These are phyloP conservation scores for Eurystomus glaucurus DNA, from an alignment of 2,797 vertebrate species.

Conservation along the genomic window DNA sequence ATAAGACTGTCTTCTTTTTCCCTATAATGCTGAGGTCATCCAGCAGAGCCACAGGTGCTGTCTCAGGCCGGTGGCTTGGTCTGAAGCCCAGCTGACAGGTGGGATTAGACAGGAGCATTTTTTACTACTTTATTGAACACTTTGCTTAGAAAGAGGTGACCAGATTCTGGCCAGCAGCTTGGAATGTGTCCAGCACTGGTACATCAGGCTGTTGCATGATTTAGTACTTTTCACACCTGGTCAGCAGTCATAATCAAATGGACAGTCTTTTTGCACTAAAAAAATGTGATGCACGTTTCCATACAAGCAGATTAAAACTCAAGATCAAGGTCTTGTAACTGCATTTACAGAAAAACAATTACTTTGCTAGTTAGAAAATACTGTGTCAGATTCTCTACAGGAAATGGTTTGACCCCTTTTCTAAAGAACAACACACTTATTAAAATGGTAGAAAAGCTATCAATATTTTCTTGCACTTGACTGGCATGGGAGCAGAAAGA, in stretches of 20 bases:
- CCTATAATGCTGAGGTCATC: neutral
- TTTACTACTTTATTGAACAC: neutral
- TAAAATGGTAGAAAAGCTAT: neutral
- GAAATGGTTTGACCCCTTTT: neutral
- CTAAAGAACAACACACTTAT: neutral
- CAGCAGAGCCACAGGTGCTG: neutral
- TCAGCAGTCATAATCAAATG: neutral
- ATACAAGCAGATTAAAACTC: neutral
- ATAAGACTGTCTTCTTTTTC: neutral
- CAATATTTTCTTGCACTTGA: neutral
- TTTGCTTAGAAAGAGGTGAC: slow-evolving; percentile 11
- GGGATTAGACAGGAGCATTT: neutral
- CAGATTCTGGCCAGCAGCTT: neutral
- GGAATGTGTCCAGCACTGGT: neutral
- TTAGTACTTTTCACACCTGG: neutral
- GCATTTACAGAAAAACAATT: neutral
- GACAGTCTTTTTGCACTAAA: neutral
- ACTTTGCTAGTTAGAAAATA: neutral
- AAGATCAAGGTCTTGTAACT: neutral
- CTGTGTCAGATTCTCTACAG: neutral
- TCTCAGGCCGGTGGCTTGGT: neutral
- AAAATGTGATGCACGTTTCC: neutral
- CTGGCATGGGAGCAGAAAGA: neutral
- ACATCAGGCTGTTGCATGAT: neutral
- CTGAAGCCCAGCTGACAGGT: slow-evolving; percentile 41